Conservation (phyloP, 2,797 vertebrate species). For the Melanotaenia nigrans region DNA sequence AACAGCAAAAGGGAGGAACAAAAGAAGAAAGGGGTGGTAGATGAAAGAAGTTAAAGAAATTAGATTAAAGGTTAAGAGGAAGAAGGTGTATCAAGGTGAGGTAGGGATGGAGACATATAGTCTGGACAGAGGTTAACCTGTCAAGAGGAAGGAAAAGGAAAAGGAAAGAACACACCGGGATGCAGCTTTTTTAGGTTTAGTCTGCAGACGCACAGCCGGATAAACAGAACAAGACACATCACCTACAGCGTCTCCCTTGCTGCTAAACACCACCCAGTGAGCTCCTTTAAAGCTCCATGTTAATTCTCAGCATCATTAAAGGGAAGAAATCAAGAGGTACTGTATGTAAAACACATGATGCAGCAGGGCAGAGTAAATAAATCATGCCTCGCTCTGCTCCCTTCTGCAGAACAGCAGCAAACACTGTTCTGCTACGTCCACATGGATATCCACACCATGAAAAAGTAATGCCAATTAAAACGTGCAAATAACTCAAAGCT, state of each 20-base stretch:
- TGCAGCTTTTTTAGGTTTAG: conserved; percentile 53
- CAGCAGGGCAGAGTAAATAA: conserved; percentile 66
- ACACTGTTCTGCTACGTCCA: conserved; percentile 24
- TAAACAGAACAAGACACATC: conserved; percentile 49
- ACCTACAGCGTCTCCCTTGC: conserved; percentile 27
- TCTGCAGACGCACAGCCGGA: conserved; percentile 46
- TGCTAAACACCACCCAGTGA: conserved; percentile 41
- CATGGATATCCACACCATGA: conserved; percentile 35
- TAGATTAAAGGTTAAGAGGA: conserved; percentile 26
- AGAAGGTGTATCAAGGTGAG: conserved; percentile 21
- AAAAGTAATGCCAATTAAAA: conserved; percentile 70
- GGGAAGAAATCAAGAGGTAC: conserved; percentile 25
- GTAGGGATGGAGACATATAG: conserved; percentile 15
- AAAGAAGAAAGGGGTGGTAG: conserved; percentile 3
- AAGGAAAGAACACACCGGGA: conserved; percentile 30
- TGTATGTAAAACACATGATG: conserved; percentile 59
- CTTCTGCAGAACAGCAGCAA: conserved; percentile 55
- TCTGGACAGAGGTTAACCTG: conserved; percentile 36
- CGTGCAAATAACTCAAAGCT: conserved; percentile 58
- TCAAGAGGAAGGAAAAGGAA: conserved; percentile 1
- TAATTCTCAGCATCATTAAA: conserved; percentile 24
- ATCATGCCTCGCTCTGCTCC: conserved; percentile 62
- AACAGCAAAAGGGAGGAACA: conserved; percentile 33
- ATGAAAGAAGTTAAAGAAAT: conserved; percentile 25
- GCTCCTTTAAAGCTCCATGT: conserved; percentile 31